These are phyloP conservation scores for Busseola fusca DNA, from an alignment of 2,888 invertebrate genomes.

Conservation along the genomic window DNA sequence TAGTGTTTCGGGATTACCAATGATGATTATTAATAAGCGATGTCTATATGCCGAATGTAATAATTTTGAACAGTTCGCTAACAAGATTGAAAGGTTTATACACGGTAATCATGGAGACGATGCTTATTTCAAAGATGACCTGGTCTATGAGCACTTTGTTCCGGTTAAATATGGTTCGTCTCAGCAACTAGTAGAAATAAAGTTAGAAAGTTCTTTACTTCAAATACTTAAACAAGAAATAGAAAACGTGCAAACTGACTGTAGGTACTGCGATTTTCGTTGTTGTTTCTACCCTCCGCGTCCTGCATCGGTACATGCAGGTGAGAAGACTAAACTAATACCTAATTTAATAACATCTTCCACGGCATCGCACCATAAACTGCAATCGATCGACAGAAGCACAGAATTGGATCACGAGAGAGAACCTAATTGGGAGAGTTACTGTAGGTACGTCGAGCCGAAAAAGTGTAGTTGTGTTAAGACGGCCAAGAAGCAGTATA, in stretches of 20 bases:
- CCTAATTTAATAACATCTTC: neutral
- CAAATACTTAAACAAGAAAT: constrained; percentile 79
- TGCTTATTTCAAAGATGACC: constrained; percentile 71
- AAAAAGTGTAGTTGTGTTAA: constrained; percentile 74
- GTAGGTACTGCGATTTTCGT: constrained; percentile 72
- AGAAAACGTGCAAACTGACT: constrained; percentile 65
- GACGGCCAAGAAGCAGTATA: constrained; percentile 75
- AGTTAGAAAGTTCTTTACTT: constrained; percentile 80
- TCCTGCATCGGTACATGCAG: no score
- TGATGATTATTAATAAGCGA: constrained; percentile 79
- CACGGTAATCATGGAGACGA: constrained; percentile 72
- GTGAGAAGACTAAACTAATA: neutral
- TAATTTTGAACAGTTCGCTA: constrained; percentile 75
- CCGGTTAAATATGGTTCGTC: constrained; percentile 73
- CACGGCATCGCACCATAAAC: constrained; percentile 23
- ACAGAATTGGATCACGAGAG: constrained; percentile 74
- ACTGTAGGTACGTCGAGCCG: constrained; percentile 72
- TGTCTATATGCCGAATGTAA: constrained; percentile 83
- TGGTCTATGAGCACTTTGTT: constrained; percentile 72
- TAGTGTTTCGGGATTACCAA: constrained; percentile 78
- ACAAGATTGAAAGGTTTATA: constrained; percentile 76
- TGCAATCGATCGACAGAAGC: constrained; percentile 75
- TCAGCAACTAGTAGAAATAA: constrained; percentile 71
- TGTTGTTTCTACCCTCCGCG: constrained; percentile 32
- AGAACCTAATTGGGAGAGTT: constrained; percentile 82